Conservation (phyloP, 2,888 invertebrate species). For the Oegoconia quadripuncta region DNA sequence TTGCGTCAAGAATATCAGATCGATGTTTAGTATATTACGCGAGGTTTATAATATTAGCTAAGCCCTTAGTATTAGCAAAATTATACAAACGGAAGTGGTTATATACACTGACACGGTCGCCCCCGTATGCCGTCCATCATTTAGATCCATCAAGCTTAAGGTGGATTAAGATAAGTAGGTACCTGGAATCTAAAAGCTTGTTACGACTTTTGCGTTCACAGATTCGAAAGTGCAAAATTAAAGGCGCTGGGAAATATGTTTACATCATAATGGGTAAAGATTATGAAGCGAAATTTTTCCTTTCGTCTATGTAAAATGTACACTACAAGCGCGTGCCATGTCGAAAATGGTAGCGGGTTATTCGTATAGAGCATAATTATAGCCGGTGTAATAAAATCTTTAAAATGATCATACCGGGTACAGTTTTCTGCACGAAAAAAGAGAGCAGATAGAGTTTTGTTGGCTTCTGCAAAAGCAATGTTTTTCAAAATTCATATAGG, state of each 20-base stretch:
- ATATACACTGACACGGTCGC: constrained; percentile 36
- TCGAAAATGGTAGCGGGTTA: no score
- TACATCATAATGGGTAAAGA: neutral
- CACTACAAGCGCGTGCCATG: no score
- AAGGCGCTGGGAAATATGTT: neutral
- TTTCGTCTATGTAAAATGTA: no score
- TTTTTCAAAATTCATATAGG: no score
- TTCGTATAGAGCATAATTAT: no score
- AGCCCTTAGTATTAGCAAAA: constrained; percentile 17
- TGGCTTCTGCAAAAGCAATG: no score
- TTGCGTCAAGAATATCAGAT: constrained; percentile 20
- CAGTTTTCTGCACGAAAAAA: no score
- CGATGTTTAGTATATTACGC: neutral
- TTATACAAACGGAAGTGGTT: constrained; percentile 28
- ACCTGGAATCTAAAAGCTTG: constrained; percentile 14
- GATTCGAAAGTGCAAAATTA: constrained; percentile 1
- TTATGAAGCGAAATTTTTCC: no score
- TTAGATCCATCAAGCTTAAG: constrained; percentile 24
- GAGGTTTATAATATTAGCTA: neutral
- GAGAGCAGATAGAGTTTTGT: no score
- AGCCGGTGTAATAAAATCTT: no score
- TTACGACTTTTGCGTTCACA: constrained; percentile 11
- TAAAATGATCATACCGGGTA: no score
- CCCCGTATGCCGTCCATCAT: constrained; percentile 20
- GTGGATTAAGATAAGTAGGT: constrained; percentile 19